Percentiles rank a stretch among this genome's conserved stretches.
Conservation (phyloP, 2,888 invertebrate species). For the Caenorhabditis sp. region DNA sequence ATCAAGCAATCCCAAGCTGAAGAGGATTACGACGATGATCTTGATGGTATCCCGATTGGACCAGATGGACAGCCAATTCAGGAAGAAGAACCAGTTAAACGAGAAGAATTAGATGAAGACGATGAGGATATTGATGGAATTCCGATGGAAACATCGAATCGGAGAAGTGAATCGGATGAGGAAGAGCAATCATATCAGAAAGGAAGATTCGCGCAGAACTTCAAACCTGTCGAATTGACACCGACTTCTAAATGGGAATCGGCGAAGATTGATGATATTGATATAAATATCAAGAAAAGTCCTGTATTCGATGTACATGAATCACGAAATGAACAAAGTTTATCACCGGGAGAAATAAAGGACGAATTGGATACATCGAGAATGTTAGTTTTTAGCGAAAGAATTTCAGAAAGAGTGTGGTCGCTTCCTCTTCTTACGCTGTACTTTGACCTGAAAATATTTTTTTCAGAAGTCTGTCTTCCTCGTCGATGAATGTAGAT, state of each 20-base stretch:
- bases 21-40: constrained; percentile 30
- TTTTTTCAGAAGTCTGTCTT: constrained; percentile 3
- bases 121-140: constrained; percentile 54
- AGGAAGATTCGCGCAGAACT: background rate
- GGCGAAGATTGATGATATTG: constrained; percentile 24
- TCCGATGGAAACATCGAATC: constrained; percentile 17
- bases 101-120: constrained; percentile 16
- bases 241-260: constrained; percentile 30
- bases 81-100: background rate
- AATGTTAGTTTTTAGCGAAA: constrained; percentile 5
- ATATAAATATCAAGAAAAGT: background rate
- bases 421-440: too few species aligned
- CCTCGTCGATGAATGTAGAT: background rate
- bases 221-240: constrained; percentile 7
- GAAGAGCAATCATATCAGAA: background rate
- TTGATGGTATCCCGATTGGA: constrained; percentile 48
- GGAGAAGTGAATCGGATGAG: background rate
- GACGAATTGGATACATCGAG: background rate
- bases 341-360: constrained; percentile 13
- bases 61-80: background rate
- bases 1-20: background rate
- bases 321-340: background rate
- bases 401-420: too few species aligned
- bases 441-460: too few species aligned
- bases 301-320: background rate